Base-by-base conservation (phyloP, 2,888 invertebrate genomes). In the Bhutanitis thaidina region DNA sequence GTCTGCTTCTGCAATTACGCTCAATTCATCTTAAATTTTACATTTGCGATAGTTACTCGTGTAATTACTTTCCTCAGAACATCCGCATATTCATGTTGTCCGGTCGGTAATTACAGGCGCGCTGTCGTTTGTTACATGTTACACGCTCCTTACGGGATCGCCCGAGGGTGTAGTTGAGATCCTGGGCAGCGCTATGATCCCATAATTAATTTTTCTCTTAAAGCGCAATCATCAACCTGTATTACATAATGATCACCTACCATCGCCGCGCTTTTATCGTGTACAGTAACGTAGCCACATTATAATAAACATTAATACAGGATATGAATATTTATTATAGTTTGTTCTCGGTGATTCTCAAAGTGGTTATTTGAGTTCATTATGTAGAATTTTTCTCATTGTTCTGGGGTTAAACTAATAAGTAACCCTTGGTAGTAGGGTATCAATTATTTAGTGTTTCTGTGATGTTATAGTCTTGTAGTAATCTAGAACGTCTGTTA, bases 101-200 rank as follows among this genome's bases (percentile, higher is more conserved):
- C 30, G 35, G 30, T 7, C 34, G 10, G 54, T 58, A 58, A 59
- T 60, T 59, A 54, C 56, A 55, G 52, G 49, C 45, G 45, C 47
- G 39, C 57, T 58, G 57, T 63, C 58, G 58, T 59, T 57, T 57
- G 39, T 27, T 46, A 46, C 51, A 40, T 36, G 52, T 55, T 57
- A 52, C 48, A 51, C 49, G 34, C 49, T 44, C 43, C 53, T 54
- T 51, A 46, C 40, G 47, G 25, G 30, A 43, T 49, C 49, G 54
- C 58, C 49, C 37, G 10, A 36, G 53, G 50, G 50, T 50, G 40
- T 53, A 47, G 52, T 34, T 41, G 48, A 54, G 53, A 55, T 49
- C 53, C 41, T 53, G 48, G 50, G 43, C 52, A 41, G 35, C 16
- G 44, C 35, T 55, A 49, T 48, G 55, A 58, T 56, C 53, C 49